These are phyloP conservation scores for Cricetomys ansorgei DNA, from an alignment of 2,113 vertebrate genomes.

Conservation along the genomic window DNA sequence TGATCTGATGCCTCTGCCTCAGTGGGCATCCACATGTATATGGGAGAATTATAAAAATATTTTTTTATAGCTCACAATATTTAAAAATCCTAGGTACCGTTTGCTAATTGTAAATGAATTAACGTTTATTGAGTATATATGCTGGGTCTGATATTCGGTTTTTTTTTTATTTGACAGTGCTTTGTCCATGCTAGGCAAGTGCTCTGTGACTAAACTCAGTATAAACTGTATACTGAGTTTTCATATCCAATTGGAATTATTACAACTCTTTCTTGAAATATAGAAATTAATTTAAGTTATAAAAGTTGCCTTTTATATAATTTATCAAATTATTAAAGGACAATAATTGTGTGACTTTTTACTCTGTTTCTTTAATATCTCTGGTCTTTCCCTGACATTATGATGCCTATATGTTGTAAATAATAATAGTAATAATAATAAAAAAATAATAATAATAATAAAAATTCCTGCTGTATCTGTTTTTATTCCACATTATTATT, in stretches of 20 bases:
- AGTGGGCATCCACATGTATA: neutral
- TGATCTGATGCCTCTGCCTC: neutral
- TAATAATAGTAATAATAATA: no score
- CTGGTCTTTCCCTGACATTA: neutral
- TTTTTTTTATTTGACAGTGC: neutral
- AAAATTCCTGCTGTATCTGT: neutral
- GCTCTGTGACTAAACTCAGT: neutral
- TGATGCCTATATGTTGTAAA: neutral
- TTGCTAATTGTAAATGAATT: neutral
- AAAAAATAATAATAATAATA: no score
- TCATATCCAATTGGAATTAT: neutral
- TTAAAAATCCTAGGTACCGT: neutral
- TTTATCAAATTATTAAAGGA: neutral
- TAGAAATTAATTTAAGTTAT: neutral
- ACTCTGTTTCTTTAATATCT: neutral
- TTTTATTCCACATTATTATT: neutral
- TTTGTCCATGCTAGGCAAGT: neutral
- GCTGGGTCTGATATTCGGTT: neutral
- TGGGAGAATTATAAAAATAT: neutral
- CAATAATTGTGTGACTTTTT: neutral
- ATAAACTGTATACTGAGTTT: neutral
- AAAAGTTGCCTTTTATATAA: neutral
- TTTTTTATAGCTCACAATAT: neutral
- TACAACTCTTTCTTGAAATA: neutral
- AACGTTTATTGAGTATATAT: neutral